Base-by-base conservation (phyloP, 2,888 invertebrate species). In the Pseudococcus longispinus region DNA sequence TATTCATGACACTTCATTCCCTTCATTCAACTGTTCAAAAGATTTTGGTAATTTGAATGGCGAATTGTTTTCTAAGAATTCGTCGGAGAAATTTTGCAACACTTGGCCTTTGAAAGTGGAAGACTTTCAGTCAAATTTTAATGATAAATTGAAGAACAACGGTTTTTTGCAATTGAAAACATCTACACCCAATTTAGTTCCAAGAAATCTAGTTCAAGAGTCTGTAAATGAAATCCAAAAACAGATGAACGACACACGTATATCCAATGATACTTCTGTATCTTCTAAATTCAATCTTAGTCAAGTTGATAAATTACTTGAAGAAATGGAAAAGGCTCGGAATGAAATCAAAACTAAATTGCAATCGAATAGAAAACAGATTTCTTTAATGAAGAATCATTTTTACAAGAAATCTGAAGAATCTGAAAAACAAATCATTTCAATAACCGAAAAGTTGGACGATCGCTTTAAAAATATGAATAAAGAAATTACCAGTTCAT, bases 311-410 rank as follows among this genome's bases (percentile, higher is more conserved):
- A 74, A 86, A 20, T 46, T 86, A n/a, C 51, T 86, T 8, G 46
- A 37, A 15, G 86, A 86, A 37, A 86, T 86, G 86, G 86, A 86
- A 26, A 86, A 86, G 26, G 46, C 86, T 23, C 77, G 86, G 9
- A 26, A 42, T 5, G 86, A 86, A 18, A 86, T 86, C 11, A 86
- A 55, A 32, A 80, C n/a, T 20, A 86, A 86, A 32, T 55, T 80
- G 32, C 55, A 51, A 51, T 80, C 86, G 9, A 86, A 86, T 55
- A 86, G 74, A 51, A 80, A 80, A 23, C 46, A 86, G 18, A 80
- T 86, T 80, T 20, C n/a, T 32, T 29, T 77, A 20, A 77, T 86
- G 86, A 80, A 80, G 23, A 42, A 80, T 80, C 6, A 80, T 80
- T 80, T 80, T 20, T 37, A 15, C 13, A 80, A 80, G 20, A 80